Evolutionary conservation across 2,888 invertebrate species (phyloP), one percentile per base, ranked within the genome.

Genomic region (Parnassius apollo): DNA sequence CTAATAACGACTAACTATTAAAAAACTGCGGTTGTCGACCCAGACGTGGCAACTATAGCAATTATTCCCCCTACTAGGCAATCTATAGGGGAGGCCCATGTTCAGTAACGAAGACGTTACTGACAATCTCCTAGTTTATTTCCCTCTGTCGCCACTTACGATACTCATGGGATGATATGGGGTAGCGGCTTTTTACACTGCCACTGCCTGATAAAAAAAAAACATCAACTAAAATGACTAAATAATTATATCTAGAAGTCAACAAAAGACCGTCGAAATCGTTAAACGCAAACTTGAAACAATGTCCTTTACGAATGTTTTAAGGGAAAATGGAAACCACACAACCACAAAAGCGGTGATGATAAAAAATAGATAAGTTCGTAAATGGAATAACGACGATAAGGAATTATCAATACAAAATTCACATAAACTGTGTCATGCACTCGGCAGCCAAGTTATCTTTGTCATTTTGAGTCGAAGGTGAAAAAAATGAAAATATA

Each of bases 361-460:
- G 60, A 64, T 64, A 59, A 64, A 55, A 50, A 60, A 60, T 57
- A 64, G 64, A 64, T 64, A 60, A 57, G 59, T 64, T 59, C 22
- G 51, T 55, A 56, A 64, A 57, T 42, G 63, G 46, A 52, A 48
- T 64, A 18, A 44, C 11, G 13, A 25, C 22, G 64, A 64, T 64
- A 64, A 64, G 55, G 50, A 59, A 65, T 67, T 83, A 85, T 83
- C 85, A 67, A 66, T 65, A 67, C 71, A 74, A 18, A 79, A 78
- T 81, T 73, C 75, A 75, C 71, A 66, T 62, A 74, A 86, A 83
- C 81, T 86, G 82, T 86, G 88, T 87, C 88, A 83, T 63, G 61
- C 75, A 75, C 73, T 76, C 63, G 60, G 66, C 59, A 22, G 35
- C 42, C 22, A 42, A 35, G 65, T 71, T 69, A 77, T 77, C 81